Evolutionary conservation across 2,113 vertebrate genomes (phyloP).

Genomic region (Oreochromis tanganicae): DNA sequence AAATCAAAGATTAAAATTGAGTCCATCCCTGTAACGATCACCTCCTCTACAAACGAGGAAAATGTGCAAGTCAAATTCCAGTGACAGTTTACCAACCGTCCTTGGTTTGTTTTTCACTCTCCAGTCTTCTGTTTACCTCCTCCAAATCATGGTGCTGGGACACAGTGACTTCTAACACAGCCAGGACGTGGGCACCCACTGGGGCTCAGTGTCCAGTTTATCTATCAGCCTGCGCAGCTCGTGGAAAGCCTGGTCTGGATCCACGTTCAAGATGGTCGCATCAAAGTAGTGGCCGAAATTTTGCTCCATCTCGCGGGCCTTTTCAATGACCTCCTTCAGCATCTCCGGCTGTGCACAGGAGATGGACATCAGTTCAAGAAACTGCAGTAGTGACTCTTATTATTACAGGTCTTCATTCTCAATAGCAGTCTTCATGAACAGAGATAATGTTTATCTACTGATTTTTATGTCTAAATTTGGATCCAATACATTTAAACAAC

Average conservation of each 20-base stretch:
- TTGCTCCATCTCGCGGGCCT: slow-evolving; percentile 94
- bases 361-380: not conserved
- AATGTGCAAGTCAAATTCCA: slow-evolving; percentile 42
- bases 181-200: slow-evolving; percentile 96
- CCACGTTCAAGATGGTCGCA: slow-evolving; percentile 84
- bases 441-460: not conserved
- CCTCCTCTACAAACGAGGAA: slow-evolving; percentile 27
- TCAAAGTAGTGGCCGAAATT: slow-evolving; percentile 91
- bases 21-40: slow-evolving; percentile 37
- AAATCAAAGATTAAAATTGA: slow-evolving; percentile 3
- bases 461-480: not conserved
- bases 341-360: slow-evolving; percentile 82
- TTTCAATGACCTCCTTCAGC: slow-evolving; percentile 88
- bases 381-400: not conserved
- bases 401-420: not conserved
- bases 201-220: slow-evolving; percentile 94
- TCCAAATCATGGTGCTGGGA: not conserved
- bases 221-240: slow-evolving; percentile 87
- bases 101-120: not conserved
- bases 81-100: not conserved
- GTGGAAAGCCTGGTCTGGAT: slow-evolving; percentile 85
- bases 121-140: not conserved
- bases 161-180: slow-evolving; percentile 64
- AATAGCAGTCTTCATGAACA: not conserved
- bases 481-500: not conserved